A percentile compares a stretch with the other conserved stretches of the same genome.
These are phyloP conservation scores for Heliconius erato DNA, from an alignment of 2,888 invertebrate genomes.

Conservation along the genomic window DNA sequence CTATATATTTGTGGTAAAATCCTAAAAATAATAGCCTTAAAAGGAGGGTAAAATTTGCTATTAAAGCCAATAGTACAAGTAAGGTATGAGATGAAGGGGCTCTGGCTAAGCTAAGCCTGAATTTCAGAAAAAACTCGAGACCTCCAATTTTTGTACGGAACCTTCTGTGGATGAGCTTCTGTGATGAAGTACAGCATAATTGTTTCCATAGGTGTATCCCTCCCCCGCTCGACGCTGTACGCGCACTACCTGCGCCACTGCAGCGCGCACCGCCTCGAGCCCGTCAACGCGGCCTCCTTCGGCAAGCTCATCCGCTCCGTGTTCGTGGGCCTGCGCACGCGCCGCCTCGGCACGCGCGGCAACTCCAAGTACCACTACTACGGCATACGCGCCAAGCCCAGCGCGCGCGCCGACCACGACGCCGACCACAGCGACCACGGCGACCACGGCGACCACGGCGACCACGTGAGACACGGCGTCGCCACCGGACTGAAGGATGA, in stretches of 20 bases:
- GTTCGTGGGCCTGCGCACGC: slow-evolving; percentile 97
- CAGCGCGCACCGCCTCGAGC: slow-evolving; percentile 95
- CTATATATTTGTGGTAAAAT: too few relatives aligned
- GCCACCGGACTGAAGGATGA: not conserved
- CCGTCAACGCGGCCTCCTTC: slow-evolving; percentile 99
- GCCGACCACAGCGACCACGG: slow-evolving; percentile 30
- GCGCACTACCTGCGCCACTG: slow-evolving; percentile 99
- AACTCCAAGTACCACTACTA: slow-evolving; percentile 99
- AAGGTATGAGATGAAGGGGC: too few relatives aligned
- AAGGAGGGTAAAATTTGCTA: too few relatives aligned
- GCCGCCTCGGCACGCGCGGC: slow-evolving; percentile 97
- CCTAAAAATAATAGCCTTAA: too few relatives aligned
- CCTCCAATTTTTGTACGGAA: too few relatives aligned
- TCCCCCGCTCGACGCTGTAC: slow-evolving; percentile 98
- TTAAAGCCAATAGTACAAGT: too few relatives aligned
- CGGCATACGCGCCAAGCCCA: slow-evolving; percentile 97
- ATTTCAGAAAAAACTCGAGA: too few relatives aligned
- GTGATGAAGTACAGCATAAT: too few relatives aligned
- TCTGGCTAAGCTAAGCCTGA: too few relatives aligned
- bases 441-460: slow-evolving; percentile 41
- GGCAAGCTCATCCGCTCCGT: slow-evolving; percentile 99
- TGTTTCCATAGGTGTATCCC: slow-evolving; percentile 87
- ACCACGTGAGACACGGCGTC: slow-evolving; percentile 42
- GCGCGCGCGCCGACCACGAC: slow-evolving; percentile 49
- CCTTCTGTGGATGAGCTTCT: too few relatives aligned